phyloP scores from a whole-genome alignment of 2,888 invertebrate genomes.

The Leucophenga maculata region DNA sequence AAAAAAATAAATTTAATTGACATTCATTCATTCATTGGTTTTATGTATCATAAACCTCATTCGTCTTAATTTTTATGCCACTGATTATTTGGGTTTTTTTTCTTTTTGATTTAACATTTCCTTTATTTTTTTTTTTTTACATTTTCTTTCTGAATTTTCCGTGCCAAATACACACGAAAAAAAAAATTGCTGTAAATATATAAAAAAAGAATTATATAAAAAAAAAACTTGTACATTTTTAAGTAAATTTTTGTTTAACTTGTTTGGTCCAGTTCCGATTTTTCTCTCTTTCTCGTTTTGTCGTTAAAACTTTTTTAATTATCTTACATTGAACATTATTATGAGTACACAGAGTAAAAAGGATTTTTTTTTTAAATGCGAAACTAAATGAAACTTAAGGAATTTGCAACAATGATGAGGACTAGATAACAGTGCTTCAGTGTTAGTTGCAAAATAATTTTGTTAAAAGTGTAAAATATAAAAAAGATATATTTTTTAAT shows the following conservation, averaged over 20 bases:
- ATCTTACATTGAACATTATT: slow-evolving; percentile 14
- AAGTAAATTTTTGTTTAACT: slow-evolving; percentile 31
- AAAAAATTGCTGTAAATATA: slow-evolving; percentile 18
- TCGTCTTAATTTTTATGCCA: slow-evolving; percentile 57
- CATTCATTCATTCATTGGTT: slow-evolving; percentile 7
- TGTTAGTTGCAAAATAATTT: too few relatives aligned
- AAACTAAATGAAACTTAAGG: neutral
- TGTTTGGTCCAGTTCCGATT: slow-evolving; percentile 37
- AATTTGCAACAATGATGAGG: neutral
- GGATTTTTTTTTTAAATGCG: too few relatives aligned
- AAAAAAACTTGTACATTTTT: slow-evolving; percentile 10
- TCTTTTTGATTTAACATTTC: neutral
- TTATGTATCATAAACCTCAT: slow-evolving; percentile 56
- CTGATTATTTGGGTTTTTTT: neutral
- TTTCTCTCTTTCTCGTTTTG: slow-evolving; percentile 30
- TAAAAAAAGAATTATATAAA: slow-evolving; percentile 17
- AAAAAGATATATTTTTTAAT: too few relatives aligned
- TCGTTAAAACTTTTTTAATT: slow-evolving; percentile 28
- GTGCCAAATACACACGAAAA: slow-evolving; percentile 11
- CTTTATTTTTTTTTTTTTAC: neutral
- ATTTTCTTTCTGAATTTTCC: neutral
- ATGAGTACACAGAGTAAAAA: neutral
- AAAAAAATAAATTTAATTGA: neutral
- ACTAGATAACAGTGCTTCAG: too few relatives aligned
- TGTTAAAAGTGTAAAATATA: too few relatives aligned